Evolutionary conservation across 2,797 vertebrate species (phyloP).

Genomic region (Enteromius thamalakanensis): DNA sequence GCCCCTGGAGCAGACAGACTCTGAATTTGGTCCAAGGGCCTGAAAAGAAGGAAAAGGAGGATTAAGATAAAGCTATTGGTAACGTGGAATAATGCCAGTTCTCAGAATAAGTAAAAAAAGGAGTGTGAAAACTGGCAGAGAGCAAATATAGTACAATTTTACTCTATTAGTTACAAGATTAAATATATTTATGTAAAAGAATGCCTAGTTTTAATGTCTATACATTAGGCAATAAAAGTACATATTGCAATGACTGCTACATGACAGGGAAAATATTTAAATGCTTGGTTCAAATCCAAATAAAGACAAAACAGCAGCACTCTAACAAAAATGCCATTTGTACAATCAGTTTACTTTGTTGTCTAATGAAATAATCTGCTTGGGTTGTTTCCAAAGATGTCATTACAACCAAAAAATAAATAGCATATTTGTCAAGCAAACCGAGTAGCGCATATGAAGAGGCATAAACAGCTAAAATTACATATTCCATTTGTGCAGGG

Average conservation of each 20-base stretch:
- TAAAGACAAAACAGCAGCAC: constrained; percentile 24
- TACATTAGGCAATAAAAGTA: constrained; percentile 23
- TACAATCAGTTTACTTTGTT: constrained; percentile 44
- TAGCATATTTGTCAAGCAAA: constrained; percentile 34
- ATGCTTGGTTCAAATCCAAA: constrained; percentile 27
- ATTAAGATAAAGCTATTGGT: constrained; percentile 33
- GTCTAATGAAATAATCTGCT: constrained; percentile 54
- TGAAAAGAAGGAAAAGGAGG: constrained; percentile 3
- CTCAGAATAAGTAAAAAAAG: not conserved
- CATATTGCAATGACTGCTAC: not conserved
- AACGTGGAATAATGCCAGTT: constrained; percentile 21
- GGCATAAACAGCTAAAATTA: constrained; percentile 36
- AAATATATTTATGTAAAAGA: not conserved
- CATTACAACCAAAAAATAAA: constrained; percentile 52
- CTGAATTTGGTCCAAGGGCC: not conserved
- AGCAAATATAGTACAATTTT: not conserved
- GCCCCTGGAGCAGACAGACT: not conserved
- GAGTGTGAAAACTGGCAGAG: constrained; percentile 13
- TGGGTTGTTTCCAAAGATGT: constrained; percentile 55
- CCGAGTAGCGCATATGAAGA: constrained; percentile 41
- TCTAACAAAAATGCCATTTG: constrained; percentile 29
- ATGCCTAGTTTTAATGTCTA: constrained; percentile 10
- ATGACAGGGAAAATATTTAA: constrained; percentile 26
- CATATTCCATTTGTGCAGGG: constrained; percentile 39
- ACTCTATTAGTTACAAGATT: not conserved